A percentile compares a stretch with the other conserved stretches of the same genome.
phyloP scores from a whole-genome alignment of 2,113 vertebrate species.

The Thomomys bottae region DNA sequence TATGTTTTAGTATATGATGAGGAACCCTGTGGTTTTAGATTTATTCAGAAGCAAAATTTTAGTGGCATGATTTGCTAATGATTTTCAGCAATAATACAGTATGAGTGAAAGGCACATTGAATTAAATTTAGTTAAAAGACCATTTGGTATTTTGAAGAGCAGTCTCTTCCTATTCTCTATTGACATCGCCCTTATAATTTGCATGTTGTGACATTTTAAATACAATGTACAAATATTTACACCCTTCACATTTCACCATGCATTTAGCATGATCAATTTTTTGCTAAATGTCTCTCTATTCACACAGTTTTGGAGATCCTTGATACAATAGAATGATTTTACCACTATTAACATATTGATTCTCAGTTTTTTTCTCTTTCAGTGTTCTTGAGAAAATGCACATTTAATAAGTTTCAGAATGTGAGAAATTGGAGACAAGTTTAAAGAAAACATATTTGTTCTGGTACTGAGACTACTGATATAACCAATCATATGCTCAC shows the following conservation, averaged over 20 bases:
- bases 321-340: slow-evolving; percentile 54
- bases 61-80: background rate
- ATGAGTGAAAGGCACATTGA: background rate
- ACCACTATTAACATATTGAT: background rate
- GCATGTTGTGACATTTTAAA: slow-evolving; percentile 85
- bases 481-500: background rate
- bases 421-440: background rate
- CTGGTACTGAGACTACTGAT: background rate
- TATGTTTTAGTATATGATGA: background rate
- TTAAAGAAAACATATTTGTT: background rate
- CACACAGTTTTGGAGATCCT: slow-evolving; percentile 72
- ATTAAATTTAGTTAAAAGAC: slow-evolving; percentile 70
- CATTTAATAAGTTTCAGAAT: background rate
- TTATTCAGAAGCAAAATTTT: background rate
- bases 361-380: background rate
- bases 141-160: slow-evolving; percentile 61
- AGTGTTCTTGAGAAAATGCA: background rate
- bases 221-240: slow-evolving; percentile 81
- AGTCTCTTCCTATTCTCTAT: slow-evolving; percentile 76
- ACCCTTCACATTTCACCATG: slow-evolving; percentile 81
- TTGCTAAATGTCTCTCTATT: slow-evolving; percentile 82
- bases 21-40: background rate
- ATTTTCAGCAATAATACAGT: background rate
- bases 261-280: slow-evolving; percentile 79
- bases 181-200: slow-evolving; percentile 80